Evolutionary conservation across 53 echinoderm and acorn worm species (phyloP).

Genomic region (Apostichopus leukothele): DNA sequence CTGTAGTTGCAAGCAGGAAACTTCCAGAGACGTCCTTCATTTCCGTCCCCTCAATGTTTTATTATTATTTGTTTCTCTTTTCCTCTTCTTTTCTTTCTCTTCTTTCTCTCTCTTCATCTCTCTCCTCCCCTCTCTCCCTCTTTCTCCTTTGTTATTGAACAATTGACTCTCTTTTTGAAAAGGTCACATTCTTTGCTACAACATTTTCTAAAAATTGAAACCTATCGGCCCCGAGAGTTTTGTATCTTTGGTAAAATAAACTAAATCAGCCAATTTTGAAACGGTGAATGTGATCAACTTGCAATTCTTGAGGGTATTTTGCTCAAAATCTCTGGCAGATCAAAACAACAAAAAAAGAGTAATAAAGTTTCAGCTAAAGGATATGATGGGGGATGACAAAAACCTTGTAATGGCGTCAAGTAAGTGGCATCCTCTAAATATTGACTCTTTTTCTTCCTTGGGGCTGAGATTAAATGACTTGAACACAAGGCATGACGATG

Average conservation of each 20-base stretch:
- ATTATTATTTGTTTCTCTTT: not conserved
- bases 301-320: not conserved
- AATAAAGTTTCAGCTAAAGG: not conserved
- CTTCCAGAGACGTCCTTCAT: not conserved
- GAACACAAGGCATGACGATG: not conserved
- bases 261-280: not conserved
- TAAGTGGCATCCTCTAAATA: not conserved
- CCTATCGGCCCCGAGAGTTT: not conserved
- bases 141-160: not conserved
- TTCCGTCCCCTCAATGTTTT: not conserved
- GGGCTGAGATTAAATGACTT: not conserved
- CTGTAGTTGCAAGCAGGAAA: not conserved
- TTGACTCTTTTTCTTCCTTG: not conserved
- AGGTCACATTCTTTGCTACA: not conserved
- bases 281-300: not conserved
- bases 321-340: not conserved
- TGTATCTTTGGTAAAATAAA: not conserved
- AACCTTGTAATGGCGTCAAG: not conserved
- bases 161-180: not conserved
- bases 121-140: not conserved
- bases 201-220: not conserved
- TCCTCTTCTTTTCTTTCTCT: not conserved
- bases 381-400: not conserved
- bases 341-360: not conserved
- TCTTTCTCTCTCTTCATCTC: not conserved